phyloP scores from a whole-genome alignment of 2,888 invertebrate species.

The Nudaria mundana region DNA sequence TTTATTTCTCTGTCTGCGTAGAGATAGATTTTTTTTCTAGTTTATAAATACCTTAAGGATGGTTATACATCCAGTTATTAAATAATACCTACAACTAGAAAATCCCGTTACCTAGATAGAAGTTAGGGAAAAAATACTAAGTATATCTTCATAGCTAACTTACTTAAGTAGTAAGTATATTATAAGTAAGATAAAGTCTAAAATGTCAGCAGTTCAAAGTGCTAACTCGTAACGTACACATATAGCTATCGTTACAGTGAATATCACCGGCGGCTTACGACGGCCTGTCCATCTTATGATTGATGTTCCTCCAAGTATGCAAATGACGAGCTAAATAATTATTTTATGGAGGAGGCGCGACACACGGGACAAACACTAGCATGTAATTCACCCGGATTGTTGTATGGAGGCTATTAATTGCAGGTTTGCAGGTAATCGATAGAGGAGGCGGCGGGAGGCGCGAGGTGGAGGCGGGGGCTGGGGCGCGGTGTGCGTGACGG shows the following conservation, averaged over 20 bases:
- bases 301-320: constrained; percentile 29
- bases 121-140: too few relatives aligned
- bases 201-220: too few relatives aligned
- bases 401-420: constrained; percentile 76
- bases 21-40: too few relatives aligned
- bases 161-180: too few relatives aligned
- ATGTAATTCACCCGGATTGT: constrained; percentile 72
- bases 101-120: too few relatives aligned
- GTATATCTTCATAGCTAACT: too few relatives aligned
- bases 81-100: too few relatives aligned
- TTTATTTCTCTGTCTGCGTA: too few relatives aligned
- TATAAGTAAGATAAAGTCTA: too few relatives aligned
- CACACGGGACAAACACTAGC: constrained; percentile 60
- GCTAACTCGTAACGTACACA: too few relatives aligned
- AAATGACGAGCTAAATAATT: constrained; percentile 40
- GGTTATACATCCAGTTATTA: too few relatives aligned
- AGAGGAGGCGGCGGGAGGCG: constrained; percentile 50
- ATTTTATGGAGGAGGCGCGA: constrained; percentile 46
- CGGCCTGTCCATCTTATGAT: constrained; percentile 15
- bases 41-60: too few relatives aligned
- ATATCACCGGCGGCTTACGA: background rate
- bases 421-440: constrained; percentile 76
- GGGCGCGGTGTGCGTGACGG: constrained; percentile 71
- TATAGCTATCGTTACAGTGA: background rate
- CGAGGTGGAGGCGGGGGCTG: constrained; percentile 39